Conservation (phyloP, 2,797 vertebrate genomes). For the Borostomias antarcticus region DNA sequence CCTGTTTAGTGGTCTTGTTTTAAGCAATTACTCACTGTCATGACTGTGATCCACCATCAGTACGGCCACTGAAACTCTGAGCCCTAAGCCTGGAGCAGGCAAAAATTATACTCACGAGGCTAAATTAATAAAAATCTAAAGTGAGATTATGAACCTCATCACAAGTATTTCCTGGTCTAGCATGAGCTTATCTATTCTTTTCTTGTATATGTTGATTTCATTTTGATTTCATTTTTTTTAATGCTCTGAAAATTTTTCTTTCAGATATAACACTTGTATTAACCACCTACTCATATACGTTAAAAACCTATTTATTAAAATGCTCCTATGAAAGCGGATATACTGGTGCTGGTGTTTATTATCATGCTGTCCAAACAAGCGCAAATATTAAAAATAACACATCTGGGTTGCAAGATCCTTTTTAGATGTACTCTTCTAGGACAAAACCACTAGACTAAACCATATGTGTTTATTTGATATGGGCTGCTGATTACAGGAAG, state of each 20-base stretch:
- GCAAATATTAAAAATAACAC: neutral
- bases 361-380: neutral
- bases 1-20: conserved; percentile 16
- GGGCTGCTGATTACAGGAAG: neutral
- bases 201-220: conserved; percentile 57
- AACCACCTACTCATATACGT: conserved; percentile 61
- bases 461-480: neutral
- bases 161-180: conserved; percentile 47
- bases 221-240: conserved; percentile 43
- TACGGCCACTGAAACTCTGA: conserved; percentile 27
- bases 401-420: neutral
- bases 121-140: conserved; percentile 28
- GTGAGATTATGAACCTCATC: conserved; percentile 29
- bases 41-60: conserved; percentile 11
- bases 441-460: neutral
- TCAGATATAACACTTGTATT: conserved; percentile 70
- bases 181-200: conserved; percentile 63
- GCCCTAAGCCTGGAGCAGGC: conserved; percentile 36
- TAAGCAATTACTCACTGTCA: too few relatives aligned
- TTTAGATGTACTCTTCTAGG: conserved; percentile 1
- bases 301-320: conserved; percentile 70
- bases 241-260: conserved; percentile 54
- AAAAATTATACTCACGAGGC: conserved; percentile 38
- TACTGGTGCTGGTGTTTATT: conserved; percentile 6
- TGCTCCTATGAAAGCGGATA: conserved; percentile 53